A percentile compares a stretch with the other conserved stretches of the same genome.
These are phyloP conservation scores for Globodera rostochiensis DNA, from an alignment of 1,140 invertebrate genomes.

Conservation along the genomic window DNA sequence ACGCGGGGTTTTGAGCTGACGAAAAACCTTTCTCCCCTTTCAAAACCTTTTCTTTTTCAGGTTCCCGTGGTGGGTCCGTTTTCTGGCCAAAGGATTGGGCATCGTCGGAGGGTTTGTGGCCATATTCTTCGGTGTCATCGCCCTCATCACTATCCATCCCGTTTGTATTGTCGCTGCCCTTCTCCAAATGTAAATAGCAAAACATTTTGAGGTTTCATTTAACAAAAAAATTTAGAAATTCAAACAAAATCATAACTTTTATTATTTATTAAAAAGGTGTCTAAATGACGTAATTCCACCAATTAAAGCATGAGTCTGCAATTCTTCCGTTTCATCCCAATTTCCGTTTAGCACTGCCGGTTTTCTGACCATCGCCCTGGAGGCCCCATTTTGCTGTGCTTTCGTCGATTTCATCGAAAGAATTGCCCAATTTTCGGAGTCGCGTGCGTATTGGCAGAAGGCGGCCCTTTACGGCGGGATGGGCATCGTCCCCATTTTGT, in stretches of 20 bases:
- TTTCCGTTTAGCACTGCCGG: conserved; percentile 73
- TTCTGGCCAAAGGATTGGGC: conserved; percentile 79
- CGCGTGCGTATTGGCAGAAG: conserved; percentile 84
- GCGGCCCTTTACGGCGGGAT: conserved; percentile 79
- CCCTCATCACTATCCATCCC: conserved; percentile 76
- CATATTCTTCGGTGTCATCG: conserved; percentile 81
- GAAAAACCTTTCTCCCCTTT: neutral
- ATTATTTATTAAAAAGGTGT: too few relatives aligned
- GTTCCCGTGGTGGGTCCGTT: conserved; percentile 82
- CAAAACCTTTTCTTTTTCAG: neutral
- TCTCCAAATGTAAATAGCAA: conserved; percentile 77
- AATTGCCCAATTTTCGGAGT: conserved; percentile 79
- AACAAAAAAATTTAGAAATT: too few relatives aligned
- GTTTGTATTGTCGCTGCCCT: conserved; percentile 80
- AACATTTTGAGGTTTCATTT: neutral
- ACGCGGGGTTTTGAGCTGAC: conserved; percentile 66
- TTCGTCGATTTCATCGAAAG: conserved; percentile 88
- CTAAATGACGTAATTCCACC: too few relatives aligned
- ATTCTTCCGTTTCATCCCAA: conserved; percentile 22
- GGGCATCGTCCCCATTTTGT: conserved; percentile 71
- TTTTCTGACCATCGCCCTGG: conserved; percentile 81
- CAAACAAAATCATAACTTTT: too few relatives aligned
- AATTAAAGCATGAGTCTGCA: too few relatives aligned
- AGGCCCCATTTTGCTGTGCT: conserved; percentile 90
- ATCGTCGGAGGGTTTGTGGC: conserved; percentile 84